phyloP scores from a whole-genome alignment of 2,888 invertebrate species.

The Acrobasis consociella region DNA sequence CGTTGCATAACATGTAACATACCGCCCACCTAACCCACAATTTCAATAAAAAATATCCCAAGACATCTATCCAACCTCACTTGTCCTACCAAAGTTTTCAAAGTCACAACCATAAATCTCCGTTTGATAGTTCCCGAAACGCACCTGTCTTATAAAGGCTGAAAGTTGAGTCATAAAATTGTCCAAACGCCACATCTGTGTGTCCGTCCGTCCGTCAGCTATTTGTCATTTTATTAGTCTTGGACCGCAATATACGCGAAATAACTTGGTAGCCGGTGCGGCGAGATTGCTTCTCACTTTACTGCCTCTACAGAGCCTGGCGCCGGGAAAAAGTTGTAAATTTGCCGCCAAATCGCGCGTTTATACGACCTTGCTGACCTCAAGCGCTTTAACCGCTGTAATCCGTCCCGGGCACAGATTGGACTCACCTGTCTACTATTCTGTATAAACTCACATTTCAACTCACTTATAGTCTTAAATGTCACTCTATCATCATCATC shows the following conservation, averaged over 20 bases:
- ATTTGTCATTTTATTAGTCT: constrained; percentile 80
- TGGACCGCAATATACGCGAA: constrained; percentile 72
- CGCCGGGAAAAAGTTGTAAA: constrained; percentile 78
- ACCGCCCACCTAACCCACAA: too few species aligned
- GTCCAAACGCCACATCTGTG: constrained; percentile 45
- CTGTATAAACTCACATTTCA: constrained; percentile 33
- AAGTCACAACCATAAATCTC: background rate
- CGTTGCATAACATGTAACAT: too few species aligned
- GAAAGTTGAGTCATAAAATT: constrained; percentile 33
- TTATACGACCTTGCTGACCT: constrained; percentile 75
- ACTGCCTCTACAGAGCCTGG: constrained; percentile 64
- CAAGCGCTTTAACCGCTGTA: constrained; percentile 59
- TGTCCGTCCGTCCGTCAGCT: constrained; percentile 57
- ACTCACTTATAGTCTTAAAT: too few species aligned
- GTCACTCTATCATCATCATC: too few species aligned
- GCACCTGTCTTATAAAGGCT: constrained; percentile 3
- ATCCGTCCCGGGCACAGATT: constrained; percentile 59
- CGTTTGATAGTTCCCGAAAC: constrained; percentile 13
- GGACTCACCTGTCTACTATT: constrained; percentile 52
- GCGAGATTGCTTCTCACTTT: constrained; percentile 77
- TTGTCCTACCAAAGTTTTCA: background rate
- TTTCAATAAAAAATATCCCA: too few species aligned
- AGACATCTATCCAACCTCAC: too few species aligned
- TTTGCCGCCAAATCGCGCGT: constrained; percentile 75
- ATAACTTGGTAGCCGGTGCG: constrained; percentile 66